Conservation (phyloP, 2,888 invertebrate genomes). For the Drosophila nr. fundita region DNA sequence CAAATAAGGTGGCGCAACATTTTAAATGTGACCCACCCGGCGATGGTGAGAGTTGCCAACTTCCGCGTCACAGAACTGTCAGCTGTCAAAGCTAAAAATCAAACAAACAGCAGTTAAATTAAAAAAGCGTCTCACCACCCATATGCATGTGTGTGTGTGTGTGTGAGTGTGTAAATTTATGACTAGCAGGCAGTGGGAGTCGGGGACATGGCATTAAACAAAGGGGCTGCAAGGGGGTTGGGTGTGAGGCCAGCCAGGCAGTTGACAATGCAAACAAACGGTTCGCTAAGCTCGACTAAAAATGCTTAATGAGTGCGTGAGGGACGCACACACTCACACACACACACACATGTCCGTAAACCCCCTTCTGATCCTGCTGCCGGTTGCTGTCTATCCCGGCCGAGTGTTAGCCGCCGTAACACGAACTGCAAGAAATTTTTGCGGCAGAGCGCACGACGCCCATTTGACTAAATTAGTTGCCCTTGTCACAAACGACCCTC, state of each 20-base stretch:
- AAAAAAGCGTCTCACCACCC: constrained; percentile 42
- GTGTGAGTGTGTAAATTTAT: constrained; percentile 58
- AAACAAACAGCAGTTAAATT: constrained; percentile 73
- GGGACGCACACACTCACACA: constrained; percentile 41
- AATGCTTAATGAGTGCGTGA: constrained; percentile 75
- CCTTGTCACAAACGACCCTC: constrained; percentile 78
- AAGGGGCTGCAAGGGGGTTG: constrained; percentile 1
- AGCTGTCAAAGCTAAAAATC: constrained; percentile 77
- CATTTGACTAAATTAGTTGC: constrained; percentile 80
- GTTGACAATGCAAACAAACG: constrained; percentile 75
- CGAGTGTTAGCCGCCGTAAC: constrained; percentile 22
- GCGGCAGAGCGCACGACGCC: constrained; percentile 70
- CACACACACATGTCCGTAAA: neutral
- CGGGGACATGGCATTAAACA: constrained; percentile 14
- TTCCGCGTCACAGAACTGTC: constrained; percentile 57
- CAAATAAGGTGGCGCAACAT: constrained; percentile 67
- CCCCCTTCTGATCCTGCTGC: too few relatives aligned
- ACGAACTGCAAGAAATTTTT: constrained; percentile 68
- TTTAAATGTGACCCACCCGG: constrained; percentile 54
- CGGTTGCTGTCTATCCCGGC: constrained; percentile 6
- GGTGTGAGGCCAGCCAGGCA: constrained; percentile 29
- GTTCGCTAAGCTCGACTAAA: constrained; percentile 78
- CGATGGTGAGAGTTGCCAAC: constrained; percentile 25
- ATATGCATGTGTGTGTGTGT: constrained; percentile 44
- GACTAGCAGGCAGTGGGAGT: constrained; percentile 30